Evolutionary conservation across 2,888 invertebrate genomes (phyloP), one percentile per base, ranked within the genome.

Genomic region (Rhamnusium bicolor): DNA sequence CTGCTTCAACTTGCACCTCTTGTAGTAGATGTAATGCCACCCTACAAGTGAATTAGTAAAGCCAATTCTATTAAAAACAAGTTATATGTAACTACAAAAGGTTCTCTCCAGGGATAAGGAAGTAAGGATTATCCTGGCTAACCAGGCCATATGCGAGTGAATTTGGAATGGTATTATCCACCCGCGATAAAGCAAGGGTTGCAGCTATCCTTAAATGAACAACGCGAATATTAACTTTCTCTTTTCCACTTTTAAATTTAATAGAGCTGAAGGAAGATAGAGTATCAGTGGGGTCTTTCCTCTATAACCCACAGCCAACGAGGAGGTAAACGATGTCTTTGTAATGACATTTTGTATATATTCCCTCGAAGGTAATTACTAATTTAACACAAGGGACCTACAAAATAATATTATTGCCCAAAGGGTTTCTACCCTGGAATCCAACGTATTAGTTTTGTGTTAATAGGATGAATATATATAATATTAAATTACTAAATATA

Each of bases 91-190:
- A 71, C 73, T 69, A 76, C 71, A 81, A 82, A 74, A 81, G 80
- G 80, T 76, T 79, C 78, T 81, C 82, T 81, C 80, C 63, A 58
- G 80, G 80, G 81, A 81, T 82, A 84, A 84, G 83, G 79, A 82
- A 81, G 79, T 81, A 71, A 68, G 81, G 80, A 82, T 84, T 83
- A 84, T 83, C 82, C 81, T 71, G 79, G 79, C 82, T 83, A 82
- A 83, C 81, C 82, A 79, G 76, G 82, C 83, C 83, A 83, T 83
- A 83, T 83, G 81, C 80, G 83, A 84, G 83, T 83, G 82, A 82
- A 83, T 83, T 83, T 75, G 74, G 80, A 79, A 80, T 80, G 79
- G 77, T 77, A 83, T 81, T 82, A 82, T 80, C 72, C 78, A 79
- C 75, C 79, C 69, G 82, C 80, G 82, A 84, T 84, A 84, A 80